Evolutionary conservation across 2,888 invertebrate species (phyloP).

Genomic region (Ceramica pisi): DNA sequence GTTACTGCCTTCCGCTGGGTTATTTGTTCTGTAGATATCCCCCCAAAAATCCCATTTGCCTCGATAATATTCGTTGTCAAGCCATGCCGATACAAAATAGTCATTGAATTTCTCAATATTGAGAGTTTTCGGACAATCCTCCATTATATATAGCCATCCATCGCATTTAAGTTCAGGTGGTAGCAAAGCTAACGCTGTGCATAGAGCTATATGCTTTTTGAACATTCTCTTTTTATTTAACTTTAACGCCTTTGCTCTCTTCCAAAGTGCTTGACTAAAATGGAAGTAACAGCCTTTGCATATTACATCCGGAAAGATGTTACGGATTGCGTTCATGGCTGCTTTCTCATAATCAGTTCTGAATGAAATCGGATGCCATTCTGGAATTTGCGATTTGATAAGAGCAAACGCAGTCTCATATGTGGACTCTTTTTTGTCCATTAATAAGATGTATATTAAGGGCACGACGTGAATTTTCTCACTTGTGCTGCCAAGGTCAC

Average conservation of each 20-base stretch:
- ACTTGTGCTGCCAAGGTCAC: too few species aligned
- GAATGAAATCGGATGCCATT: constrained; percentile 23
- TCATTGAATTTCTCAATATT: constrained; percentile 23
- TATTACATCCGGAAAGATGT: constrained; percentile 34
- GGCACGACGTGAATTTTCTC: too few species aligned
- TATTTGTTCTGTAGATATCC: constrained; percentile 38
- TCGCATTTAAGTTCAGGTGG: too few species aligned
- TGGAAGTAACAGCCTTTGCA: constrained; percentile 39
- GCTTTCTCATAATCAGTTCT: constrained; percentile 40
- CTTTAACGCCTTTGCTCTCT: constrained; percentile 33
- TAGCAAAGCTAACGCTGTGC: too few species aligned
- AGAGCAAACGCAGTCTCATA: too few species aligned
- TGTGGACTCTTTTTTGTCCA: too few species aligned
- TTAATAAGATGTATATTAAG: too few species aligned
- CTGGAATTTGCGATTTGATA: constrained; percentile 17
- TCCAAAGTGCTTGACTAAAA: constrained; percentile 36
- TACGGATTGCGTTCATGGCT: constrained; percentile 39
- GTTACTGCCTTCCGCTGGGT: constrained; percentile 39
- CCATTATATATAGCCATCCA: too few species aligned
- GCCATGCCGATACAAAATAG: constrained; percentile 36
- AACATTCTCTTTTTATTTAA: constrained; percentile 36
- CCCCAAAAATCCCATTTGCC: constrained; percentile 39
- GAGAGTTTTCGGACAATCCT: not conserved
- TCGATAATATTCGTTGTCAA: constrained; percentile 20
- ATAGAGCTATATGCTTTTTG: constrained; percentile 13